A percentile compares a stretch with the other conserved stretches of the same genome.
These are phyloP conservation scores for Telmatochromis sp. DNA, from an alignment of 2,113 vertebrate genomes.

Conservation along the genomic window DNA sequence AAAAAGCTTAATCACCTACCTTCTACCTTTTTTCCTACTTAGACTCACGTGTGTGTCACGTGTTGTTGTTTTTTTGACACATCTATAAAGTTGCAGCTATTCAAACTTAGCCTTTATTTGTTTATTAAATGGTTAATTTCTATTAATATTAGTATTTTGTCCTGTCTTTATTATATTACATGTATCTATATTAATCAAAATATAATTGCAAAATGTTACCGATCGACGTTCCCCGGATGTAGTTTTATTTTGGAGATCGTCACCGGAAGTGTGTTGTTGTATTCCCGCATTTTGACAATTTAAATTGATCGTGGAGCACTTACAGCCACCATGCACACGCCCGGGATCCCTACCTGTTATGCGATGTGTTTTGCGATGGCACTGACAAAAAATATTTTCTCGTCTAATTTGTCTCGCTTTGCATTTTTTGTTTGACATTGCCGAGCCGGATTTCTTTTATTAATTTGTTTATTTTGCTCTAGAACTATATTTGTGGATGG, in stretches of 20 bases:
- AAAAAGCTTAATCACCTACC: background rate
- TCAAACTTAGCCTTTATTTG: background rate
- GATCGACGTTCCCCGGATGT: background rate
- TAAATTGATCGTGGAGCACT: background rate
- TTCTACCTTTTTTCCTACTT: background rate
- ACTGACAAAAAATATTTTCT: background rate
- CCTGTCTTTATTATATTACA: background rate
- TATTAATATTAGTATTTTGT: background rate
- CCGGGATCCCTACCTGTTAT: background rate
- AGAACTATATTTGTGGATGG: background rate
- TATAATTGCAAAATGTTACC: background rate
- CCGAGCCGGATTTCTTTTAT: background rate
- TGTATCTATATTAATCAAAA: background rate
- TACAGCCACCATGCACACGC: background rate
- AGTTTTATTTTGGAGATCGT: constrained; percentile 8
- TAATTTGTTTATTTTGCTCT: background rate
- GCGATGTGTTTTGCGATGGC: background rate
- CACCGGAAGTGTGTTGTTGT: background rate
- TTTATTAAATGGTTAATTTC: background rate
- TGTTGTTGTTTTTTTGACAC: background rate
- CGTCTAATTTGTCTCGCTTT: background rate
- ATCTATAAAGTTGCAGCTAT: background rate
- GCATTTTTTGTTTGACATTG: background rate
- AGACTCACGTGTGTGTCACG: background rate
- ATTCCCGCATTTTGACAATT: background rate